Base-by-base conservation (phyloP, 2,888 invertebrate genomes). In the Pyralis farinalis region DNA sequence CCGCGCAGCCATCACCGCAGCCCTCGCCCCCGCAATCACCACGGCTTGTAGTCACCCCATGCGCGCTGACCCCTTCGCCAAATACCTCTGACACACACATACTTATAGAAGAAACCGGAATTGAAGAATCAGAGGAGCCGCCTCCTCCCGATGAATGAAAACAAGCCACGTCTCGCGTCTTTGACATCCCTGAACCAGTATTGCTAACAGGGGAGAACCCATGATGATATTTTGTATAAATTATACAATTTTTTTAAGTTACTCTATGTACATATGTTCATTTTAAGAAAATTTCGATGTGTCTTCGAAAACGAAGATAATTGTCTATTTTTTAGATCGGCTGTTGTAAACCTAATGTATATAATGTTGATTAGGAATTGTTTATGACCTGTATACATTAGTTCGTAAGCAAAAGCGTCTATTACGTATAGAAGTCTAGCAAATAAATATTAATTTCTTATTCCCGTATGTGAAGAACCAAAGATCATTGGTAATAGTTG, bases 261-360 rank as follows among this genome's bases (percentile, higher is more conserved):
- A 61, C 51, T 47, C 54, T 55, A 47, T 53, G 51, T 53, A 25
- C 16, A 25, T 25, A 58, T 45, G 58, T 55, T 59, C 46, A 63
- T 55, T 60, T 16, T 54, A 56, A 49, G 59, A 56, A 65, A 60
- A 76, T 77, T 77, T 78, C 55, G 66, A 74, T 68, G 64, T 69
- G 63, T 71, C 74, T 71, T 72, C 70, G 63, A 46, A 52, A 64
- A 59, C 57, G 67, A 62, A 50, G 68, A 63, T 62, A 61, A 49
- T 72, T 68, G 63, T 59, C 65, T 76, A 77, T 77, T 71, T 76
- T 76, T 72, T 75, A 68, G 70, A 72, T 52, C 65, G 56, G 65
- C 62, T 74, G 61, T 76, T 76, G 59, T 70, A 60, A 53, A 53
- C 58, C 34, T 37, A 37, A 35, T 35, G 33, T 38, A 36, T 35